Evolutionary conservation across 2,113 vertebrate genomes (phyloP), one percentile per base, ranked within the genome.

Genomic region (Xerus inauris): DNA sequence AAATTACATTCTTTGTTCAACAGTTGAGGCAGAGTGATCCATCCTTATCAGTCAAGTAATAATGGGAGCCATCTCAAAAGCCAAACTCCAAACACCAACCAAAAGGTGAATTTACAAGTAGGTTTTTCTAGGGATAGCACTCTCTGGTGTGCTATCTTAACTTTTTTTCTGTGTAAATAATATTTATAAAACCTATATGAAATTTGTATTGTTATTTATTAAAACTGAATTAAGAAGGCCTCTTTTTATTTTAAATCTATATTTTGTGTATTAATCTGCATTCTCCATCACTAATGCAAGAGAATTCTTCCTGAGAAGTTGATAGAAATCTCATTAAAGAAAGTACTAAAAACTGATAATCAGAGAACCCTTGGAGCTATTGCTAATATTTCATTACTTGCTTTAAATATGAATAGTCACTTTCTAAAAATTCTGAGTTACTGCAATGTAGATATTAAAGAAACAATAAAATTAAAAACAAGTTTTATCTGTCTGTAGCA

Each of bases 221-320:
- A 73, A 86, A 81, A 87, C 65, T 20, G 67, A 16, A 45, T 77
- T 76, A 91, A 42, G 38, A 93, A 85, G 32, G 4, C 35, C 51
- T 83, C n/a, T 76, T 85, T 95, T 82, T 35, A 83, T 91, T 94
- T 76, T 3, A 24, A 91, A 88, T 93, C 77, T 77, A 19, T 22
- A 12, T 82, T 80, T 81, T 45, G 86, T 95, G 59, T 73, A 77
- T 76, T 91, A 87, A 51, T 89, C 22, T 87, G 11, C 32, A 38
- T 86, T 94, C n/a, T 94, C 19, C 1, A 45, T 8, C 10, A 1
- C 5, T 32, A 71, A 14, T 0, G 9, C 51, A 91, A 76, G 73
- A 88, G 40, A 69, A 80, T 82, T 49, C 79, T 96, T 76, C 35
- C 59, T 75, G 57, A 30, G 51, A 84, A 94, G n/a, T 87, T 79